These are phyloP conservation scores for Entelurus aequoreus DNA, from an alignment of 2,113 vertebrate species.

Conservation along the genomic window DNA sequence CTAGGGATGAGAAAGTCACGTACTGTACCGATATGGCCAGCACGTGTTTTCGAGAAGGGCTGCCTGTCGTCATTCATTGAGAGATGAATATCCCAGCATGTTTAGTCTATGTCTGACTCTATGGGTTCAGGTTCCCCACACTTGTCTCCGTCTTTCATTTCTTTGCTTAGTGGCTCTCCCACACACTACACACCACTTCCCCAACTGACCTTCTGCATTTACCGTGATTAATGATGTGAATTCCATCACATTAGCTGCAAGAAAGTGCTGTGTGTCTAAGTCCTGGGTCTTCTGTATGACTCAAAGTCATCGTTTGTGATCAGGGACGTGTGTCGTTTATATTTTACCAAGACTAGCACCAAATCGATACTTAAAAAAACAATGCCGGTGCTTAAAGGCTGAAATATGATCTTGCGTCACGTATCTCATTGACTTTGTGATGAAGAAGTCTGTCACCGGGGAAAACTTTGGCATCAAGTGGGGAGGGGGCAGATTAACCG, in stretches of 20 bases:
- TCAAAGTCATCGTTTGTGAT: slow-evolving; percentile 1
- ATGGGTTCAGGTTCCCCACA: slow-evolving; percentile 26
- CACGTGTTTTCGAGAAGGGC: slow-evolving; percentile 25
- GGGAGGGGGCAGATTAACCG: too few relatives aligned
- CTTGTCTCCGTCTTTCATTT: slow-evolving; percentile 25
- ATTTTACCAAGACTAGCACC: too few relatives aligned
- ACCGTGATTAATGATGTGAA: slow-evolving; percentile 29
- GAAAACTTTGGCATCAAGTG: too few relatives aligned
- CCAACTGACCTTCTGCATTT: slow-evolving; percentile 21
- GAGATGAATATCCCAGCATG: slow-evolving; percentile 47
- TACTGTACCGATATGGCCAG: slow-evolving; percentile 26
- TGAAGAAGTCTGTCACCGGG: too few relatives aligned
- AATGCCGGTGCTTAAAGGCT: too few relatives aligned
- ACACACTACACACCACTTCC: slow-evolving; percentile 12
- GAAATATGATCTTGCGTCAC: too few relatives aligned
- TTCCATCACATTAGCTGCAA: slow-evolving; percentile 20
- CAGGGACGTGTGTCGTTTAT: too few relatives aligned
- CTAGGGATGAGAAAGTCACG: slow-evolving; percentile 10
- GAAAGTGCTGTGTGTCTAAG: slow-evolving; percentile 19
- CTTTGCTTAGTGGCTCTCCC: slow-evolving; percentile 21
- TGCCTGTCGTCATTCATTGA: slow-evolving; percentile 31
- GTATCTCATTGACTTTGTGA: too few relatives aligned
- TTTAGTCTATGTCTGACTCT: slow-evolving; percentile 61
- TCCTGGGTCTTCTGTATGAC: slow-evolving; percentile 17
- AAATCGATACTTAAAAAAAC: too few relatives aligned